phyloP scores from a whole-genome alignment of 2,888 invertebrate species.

The Hydropsyche betteni region DNA sequence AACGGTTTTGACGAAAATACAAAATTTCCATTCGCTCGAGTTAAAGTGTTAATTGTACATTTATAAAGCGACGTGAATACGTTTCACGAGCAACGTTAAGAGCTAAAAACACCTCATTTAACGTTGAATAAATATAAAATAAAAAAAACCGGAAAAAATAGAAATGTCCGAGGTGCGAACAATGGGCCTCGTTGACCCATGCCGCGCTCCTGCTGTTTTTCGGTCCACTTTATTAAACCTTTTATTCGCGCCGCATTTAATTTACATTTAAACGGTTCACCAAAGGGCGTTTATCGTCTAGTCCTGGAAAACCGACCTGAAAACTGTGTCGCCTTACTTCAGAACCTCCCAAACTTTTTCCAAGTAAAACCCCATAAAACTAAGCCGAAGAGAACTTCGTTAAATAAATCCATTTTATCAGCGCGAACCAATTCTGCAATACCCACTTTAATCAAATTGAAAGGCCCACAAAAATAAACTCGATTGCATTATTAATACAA shows the following conservation, averaged over 20 bases:
- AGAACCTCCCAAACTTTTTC: no score
- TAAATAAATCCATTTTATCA: no score
- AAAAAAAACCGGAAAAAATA: neutral
- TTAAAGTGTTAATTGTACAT: neutral
- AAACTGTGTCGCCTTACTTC: neutral
- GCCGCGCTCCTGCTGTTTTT: constrained; percentile 14
- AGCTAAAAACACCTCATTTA: no score
- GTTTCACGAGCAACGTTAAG: no score
- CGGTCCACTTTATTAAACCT: constrained; percentile 43
- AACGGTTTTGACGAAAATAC: no score
- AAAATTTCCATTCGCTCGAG: neutral
- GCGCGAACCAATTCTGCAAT: no score
- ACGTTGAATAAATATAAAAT: neutral
- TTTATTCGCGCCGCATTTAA: constrained; percentile 48
- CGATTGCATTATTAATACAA: no score
- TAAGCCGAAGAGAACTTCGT: no score
- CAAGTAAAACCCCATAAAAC: no score
- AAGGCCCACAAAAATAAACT: no score
- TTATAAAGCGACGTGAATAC: neutral
- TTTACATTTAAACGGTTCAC: constrained; percentile 49
- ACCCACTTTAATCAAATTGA: no score
- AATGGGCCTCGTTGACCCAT: constrained; percentile 6
- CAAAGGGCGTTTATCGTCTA: constrained; percentile 25
- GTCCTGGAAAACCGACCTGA: neutral
- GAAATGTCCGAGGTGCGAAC: constrained; percentile 5